Evolutionary conservation across 2,888 invertebrate genomes (phyloP).

Genomic region (Hypercompe scribonia): DNA sequence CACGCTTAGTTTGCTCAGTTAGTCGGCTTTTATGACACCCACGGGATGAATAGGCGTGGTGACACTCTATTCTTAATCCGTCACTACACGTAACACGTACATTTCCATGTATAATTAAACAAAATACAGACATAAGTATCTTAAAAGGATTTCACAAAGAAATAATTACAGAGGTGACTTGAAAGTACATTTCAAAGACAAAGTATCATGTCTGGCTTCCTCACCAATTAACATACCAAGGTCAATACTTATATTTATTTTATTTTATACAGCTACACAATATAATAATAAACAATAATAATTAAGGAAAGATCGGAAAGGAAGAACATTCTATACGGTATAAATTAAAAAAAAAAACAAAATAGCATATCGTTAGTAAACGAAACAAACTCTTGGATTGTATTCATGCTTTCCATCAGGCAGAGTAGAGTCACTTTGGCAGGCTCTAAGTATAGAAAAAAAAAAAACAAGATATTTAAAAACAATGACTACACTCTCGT

Average conservation of each 20-base stretch:
- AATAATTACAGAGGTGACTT: slow-evolving; percentile 3
- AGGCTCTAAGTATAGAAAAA: no score
- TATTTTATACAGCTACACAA: neutral
- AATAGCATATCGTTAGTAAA: neutral
- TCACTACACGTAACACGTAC: no score
- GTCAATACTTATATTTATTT: neutral
- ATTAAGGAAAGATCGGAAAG: neutral
- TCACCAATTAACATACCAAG: neutral
- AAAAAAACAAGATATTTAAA: neutral
- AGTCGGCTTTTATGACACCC: no score
- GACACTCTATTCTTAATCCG: no score
- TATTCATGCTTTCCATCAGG: no score
- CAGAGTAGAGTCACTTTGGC: no score
- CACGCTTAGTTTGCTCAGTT: no score
- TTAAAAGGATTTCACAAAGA: neutral
- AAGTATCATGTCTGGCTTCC: neutral
- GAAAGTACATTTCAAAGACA: slow-evolving; percentile 2
- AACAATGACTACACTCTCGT: neutral
- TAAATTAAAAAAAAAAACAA: neutral
- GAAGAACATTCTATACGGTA: neutral
- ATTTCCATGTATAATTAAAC: no score
- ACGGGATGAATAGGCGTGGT: no score
- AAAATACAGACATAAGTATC: neutral
- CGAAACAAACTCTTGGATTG: no score
- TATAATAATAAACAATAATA: neutral